A percentile compares a stretch with the other conserved stretches of the same genome.
These are phyloP conservation scores for Alloscopus bannaensis DNA, from an alignment of 2,888 invertebrate species.

Conservation along the genomic window DNA sequence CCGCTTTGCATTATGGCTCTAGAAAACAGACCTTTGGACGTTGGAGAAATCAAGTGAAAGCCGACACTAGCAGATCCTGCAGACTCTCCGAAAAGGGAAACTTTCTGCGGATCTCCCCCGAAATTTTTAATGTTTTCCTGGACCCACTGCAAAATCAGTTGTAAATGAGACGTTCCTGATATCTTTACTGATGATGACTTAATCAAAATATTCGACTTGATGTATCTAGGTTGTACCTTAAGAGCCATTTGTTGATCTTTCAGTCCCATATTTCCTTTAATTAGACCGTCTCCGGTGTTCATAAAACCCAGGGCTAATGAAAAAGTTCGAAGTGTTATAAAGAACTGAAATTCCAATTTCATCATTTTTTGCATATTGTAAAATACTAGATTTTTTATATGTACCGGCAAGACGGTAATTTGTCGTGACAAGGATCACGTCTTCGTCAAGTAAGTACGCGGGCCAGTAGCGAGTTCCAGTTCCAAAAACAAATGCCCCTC, in stretches of 20 bases:
- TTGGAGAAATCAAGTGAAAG: constrained; percentile 63
- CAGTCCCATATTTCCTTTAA: constrained; percentile 60
- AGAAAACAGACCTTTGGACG: constrained; percentile 66
- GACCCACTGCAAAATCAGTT: constrained; percentile 42
- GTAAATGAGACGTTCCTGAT: too few species aligned
- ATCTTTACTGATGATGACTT: too few species aligned
- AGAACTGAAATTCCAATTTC: background rate
- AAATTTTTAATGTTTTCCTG: constrained; percentile 53
- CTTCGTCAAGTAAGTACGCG: constrained; percentile 55
- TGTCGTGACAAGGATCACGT: constrained; percentile 56
- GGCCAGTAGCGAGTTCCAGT: constrained; percentile 47
- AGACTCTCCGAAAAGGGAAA: constrained; percentile 51
- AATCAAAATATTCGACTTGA: too few species aligned
- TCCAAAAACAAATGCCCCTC: constrained; percentile 48
- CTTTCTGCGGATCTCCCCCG: constrained; percentile 58
- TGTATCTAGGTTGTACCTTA: constrained; percentile 8
- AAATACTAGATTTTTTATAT: too few species aligned
- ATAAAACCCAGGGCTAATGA: constrained; percentile 67
- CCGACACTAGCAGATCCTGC: constrained; percentile 49
- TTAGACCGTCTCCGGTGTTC: constrained; percentile 64
- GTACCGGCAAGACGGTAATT: constrained; percentile 61
- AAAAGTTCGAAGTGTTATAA: too few species aligned
- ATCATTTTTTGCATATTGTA: background rate
- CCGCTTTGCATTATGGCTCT: constrained; percentile 68
- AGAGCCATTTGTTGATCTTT: constrained; percentile 58